These are phyloP conservation scores for Atopsyche davidsoni DNA, from an alignment of 1,140 invertebrate genomes.

Conservation along the genomic window DNA sequence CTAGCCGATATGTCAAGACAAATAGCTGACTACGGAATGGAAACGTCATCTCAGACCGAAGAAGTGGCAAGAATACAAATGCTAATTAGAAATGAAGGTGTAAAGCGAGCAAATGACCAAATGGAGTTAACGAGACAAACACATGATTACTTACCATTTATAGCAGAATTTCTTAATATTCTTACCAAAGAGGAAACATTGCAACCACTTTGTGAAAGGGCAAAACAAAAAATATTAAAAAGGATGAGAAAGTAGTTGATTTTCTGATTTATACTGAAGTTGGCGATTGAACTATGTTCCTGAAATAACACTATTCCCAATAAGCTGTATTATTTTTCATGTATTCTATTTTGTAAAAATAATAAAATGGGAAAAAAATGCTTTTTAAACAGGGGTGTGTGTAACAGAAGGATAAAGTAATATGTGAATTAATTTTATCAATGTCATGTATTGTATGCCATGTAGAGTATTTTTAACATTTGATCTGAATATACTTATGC, in stretches of 20 bases:
- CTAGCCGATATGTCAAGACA: slow-evolving; percentile 62
- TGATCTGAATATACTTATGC: too few relatives aligned
- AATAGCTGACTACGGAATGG: slow-evolving; percentile 50
- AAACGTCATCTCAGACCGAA: slow-evolving; percentile 57
- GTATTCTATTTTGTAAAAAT: too few relatives aligned
- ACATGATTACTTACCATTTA: slow-evolving; percentile 97
- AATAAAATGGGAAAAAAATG: too few relatives aligned
- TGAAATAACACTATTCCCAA: too few relatives aligned
- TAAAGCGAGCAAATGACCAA: slow-evolving; percentile 76
- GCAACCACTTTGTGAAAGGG: slow-evolving; percentile 79
- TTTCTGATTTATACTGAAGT: too few relatives aligned
- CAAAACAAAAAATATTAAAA: slow-evolving; percentile 60
- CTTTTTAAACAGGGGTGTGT: too few relatives aligned
- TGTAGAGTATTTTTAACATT: too few relatives aligned
- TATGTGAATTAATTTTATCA: too few relatives aligned
- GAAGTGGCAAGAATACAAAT: slow-evolving; percentile 71
- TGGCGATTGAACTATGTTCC: too few relatives aligned
- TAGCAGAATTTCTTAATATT: slow-evolving; percentile 91
- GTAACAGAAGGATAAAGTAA: too few relatives aligned
- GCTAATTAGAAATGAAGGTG: slow-evolving; percentile 82
- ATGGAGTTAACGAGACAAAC: slow-evolving; percentile 89
- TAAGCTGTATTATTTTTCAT: too few relatives aligned
- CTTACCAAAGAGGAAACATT: slow-evolving; percentile 91
- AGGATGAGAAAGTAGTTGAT: slow-evolving; percentile 15
- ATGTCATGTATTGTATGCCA: too few relatives aligned